phyloP scores from a whole-genome alignment of 2,797 vertebrate species.

The Coregonus ussuriensis region DNA sequence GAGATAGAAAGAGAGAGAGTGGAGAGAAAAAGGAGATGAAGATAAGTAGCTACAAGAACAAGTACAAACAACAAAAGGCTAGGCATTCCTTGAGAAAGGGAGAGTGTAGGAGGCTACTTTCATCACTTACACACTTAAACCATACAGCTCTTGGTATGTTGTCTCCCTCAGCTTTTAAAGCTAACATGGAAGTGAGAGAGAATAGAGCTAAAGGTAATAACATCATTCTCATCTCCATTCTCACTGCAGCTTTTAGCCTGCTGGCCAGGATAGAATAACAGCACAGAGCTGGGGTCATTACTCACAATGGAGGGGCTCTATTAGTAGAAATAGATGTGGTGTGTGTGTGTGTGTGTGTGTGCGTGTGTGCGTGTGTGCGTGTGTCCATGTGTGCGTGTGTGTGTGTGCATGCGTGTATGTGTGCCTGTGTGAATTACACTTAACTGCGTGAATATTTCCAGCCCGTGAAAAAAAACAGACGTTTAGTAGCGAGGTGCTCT shows the following conservation, averaged over 20 bases:
- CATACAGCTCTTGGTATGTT: background rate
- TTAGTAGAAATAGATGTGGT: slow-evolving; percentile 31
- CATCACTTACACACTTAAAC: background rate
- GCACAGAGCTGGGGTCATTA: slow-evolving; percentile 70
- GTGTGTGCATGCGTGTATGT: slow-evolving; percentile 3
- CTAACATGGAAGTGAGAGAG: background rate
- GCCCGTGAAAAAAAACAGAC: slow-evolving; percentile 55
- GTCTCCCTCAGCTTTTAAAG: slow-evolving; percentile 8
- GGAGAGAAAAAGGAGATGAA: background rate
- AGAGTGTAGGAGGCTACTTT: background rate
- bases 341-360: slow-evolving; percentile 56
- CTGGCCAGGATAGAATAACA: slow-evolving; percentile 72
- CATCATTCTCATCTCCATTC: slow-evolving; percentile 44
- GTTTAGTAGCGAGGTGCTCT: slow-evolving; percentile 43
- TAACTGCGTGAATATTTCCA: slow-evolving; percentile 69
- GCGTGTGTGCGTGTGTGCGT: background rate
- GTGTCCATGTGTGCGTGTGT: too few species aligned
- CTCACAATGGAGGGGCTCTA: slow-evolving; percentile 71
- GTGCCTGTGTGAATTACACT: slow-evolving; percentile 68
- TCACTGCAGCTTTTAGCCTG: slow-evolving; percentile 67
- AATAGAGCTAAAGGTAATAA: background rate
- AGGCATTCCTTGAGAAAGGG: slow-evolving; percentile 29
- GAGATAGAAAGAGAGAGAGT: background rate
- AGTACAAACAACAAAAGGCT: background rate
- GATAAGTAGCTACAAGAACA: background rate